Conservation (phyloP, 2,888 invertebrate species). For the Eugnorisma glareosa region DNA sequence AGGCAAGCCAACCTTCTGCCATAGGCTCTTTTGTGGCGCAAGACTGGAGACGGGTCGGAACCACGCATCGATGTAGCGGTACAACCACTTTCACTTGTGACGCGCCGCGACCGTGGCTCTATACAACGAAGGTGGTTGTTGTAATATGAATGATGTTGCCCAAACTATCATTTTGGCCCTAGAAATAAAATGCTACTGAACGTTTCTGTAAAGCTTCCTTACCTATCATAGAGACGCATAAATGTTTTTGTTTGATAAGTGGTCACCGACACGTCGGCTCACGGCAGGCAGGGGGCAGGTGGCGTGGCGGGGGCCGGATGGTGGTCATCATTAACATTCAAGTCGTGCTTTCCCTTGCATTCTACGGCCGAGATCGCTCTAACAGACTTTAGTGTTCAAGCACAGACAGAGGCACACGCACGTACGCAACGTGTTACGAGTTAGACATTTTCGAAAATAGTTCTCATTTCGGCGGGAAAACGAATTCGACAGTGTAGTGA, state of each 20-base stretch:
- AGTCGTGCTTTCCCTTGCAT: slow-evolving; percentile 68
- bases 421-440: slow-evolving; percentile 22
- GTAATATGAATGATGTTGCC: background rate
- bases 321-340: slow-evolving; percentile 77
- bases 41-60: slow-evolving; percentile 1
- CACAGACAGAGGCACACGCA: slow-evolving; percentile 27
- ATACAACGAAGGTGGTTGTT: background rate
- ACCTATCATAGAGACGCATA: too few relatives aligned
- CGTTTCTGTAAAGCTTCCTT: background rate
- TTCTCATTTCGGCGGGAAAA: slow-evolving; percentile 11
- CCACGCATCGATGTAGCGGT: slow-evolving; percentile 9
- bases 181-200: background rate
- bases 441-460: slow-evolving; percentile 11
- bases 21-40: background rate
- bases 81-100: slow-evolving; percentile 33
- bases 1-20: background rate
- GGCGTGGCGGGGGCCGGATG: slow-evolving; percentile 29
- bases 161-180: background rate
- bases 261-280: background rate
- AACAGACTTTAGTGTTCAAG: slow-evolving; percentile 44
- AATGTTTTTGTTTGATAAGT: background rate
- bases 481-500: slow-evolving; percentile 7
- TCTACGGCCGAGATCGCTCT: background rate
- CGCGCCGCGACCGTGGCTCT: background rate
- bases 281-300: background rate